Conservation (phyloP, 2,888 invertebrate species). For the Dryobotodes eremita region DNA sequence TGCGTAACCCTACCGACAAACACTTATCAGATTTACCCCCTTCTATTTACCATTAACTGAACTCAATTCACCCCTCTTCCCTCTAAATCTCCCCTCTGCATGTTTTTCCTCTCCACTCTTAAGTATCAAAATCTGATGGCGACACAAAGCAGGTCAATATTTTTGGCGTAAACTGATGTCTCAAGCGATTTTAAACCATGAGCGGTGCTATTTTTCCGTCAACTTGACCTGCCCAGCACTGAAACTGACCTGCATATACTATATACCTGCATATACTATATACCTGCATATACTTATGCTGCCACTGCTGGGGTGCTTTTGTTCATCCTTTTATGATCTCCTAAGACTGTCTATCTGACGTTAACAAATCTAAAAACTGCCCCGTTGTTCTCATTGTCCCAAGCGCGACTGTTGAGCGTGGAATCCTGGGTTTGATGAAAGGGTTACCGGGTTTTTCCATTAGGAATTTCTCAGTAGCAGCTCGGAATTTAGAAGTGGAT, state of each 20-base stretch:
- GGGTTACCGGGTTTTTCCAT: too few species aligned
- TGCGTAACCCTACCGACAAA: neutral
- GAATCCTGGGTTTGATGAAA: too few species aligned
- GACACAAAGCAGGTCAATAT: neutral
- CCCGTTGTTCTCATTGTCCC: too few species aligned
- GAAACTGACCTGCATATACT: neutral
- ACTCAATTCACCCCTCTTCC: constrained; percentile 24
- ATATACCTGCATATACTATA: too few species aligned
- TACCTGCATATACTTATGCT: too few species aligned
- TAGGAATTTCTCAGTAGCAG: too few species aligned
- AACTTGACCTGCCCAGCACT: neutral
- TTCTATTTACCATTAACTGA: neutral
- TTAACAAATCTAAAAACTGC: too few species aligned
- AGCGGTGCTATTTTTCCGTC: neutral
- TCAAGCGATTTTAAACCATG: neutral
- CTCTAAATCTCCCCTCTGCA: constrained; percentile 2
- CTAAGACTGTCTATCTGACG: too few species aligned
- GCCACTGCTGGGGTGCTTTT: too few species aligned
- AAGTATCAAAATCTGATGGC: neutral
- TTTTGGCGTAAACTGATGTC: neutral
- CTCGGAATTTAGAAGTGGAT: too few species aligned
- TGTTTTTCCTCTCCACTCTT: constrained; percentile 27
- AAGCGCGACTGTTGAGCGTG: too few species aligned
- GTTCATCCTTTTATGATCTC: too few species aligned
- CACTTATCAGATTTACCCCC: neutral